These are phyloP conservation scores for Tuberolachnus salignus DNA, from an alignment of 2,888 invertebrate species.

Conservation along the genomic window DNA sequence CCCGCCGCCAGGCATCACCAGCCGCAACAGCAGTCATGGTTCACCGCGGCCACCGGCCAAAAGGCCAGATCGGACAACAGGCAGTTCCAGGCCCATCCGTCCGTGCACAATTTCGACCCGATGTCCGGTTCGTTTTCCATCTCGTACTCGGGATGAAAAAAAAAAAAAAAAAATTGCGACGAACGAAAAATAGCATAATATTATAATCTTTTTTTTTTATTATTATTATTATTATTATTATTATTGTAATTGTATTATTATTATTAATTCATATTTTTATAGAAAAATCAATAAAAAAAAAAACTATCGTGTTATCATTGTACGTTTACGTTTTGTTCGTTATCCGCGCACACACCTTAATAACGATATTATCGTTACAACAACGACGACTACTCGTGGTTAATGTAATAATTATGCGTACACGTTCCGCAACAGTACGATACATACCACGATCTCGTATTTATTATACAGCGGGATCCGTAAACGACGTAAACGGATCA, in stretches of 20 bases:
- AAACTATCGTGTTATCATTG: neutral
- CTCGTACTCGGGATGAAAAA: conserved; percentile 70
- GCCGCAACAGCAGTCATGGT: conserved; percentile 61
- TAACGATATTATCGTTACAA: no score
- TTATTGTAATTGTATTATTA: conserved; percentile 24
- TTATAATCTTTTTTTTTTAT: neutral
- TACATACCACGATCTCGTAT: no score
- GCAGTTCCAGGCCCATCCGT: conserved; percentile 71
- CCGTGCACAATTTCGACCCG: conserved; percentile 72
- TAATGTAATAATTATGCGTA: no score
- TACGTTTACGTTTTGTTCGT: neutral
- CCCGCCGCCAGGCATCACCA: conserved; percentile 46
- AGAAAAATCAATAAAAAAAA: conserved; percentile 3
- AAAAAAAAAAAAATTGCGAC: neutral
- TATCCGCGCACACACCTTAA: neutral
- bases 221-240: conserved; percentile 8
- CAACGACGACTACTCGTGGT: no score
- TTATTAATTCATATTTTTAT: conserved; percentile 16
- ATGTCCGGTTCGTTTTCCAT: conserved; percentile 79
- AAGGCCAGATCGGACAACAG: conserved; percentile 13
- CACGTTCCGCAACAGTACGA: no score
- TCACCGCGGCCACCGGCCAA: conserved; percentile 60
- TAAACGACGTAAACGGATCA: neutral
- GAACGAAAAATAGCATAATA: neutral
- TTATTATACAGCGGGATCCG: neutral